A percentile compares a stretch with the other conserved stretches of the same genome.
Conservation (phyloP, 2,113 vertebrate species). For the Eudyptes chrysolophus region DNA sequence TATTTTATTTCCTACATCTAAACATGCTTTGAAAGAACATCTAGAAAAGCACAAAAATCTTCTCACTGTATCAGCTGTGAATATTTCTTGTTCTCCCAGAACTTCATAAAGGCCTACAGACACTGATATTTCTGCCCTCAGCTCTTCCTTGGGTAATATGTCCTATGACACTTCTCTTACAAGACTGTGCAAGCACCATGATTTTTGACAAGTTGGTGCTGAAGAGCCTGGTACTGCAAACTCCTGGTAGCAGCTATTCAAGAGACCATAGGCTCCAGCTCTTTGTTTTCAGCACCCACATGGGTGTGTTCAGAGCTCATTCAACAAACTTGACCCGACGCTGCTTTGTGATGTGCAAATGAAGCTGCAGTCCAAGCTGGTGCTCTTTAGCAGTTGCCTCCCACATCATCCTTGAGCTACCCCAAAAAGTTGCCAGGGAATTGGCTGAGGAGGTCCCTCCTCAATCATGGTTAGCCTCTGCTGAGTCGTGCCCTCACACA, state of each 20-base stretch:
- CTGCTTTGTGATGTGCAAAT: not conserved
- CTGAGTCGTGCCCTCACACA: not conserved
- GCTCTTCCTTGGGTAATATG: not conserved
- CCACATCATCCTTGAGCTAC: not conserved
- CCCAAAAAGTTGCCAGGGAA: not conserved
- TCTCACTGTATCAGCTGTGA: not conserved
- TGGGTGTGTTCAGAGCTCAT: not conserved
- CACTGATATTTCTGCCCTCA: not conserved
- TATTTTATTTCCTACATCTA: not conserved
- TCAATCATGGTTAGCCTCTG: not conserved
- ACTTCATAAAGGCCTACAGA: not conserved
- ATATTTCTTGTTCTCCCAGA: not conserved
- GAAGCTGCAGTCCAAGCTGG: not conserved
- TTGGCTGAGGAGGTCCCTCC: not conserved
- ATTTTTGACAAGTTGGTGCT: not conserved
- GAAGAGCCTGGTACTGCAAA: not conserved
- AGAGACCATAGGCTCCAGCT: not conserved
- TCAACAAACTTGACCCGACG: not conserved
- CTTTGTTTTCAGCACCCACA: not conserved
- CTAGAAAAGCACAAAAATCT: not conserved
- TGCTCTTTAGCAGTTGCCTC: not conserved
- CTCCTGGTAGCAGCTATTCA: not conserved
- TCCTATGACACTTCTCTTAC: not conserved
- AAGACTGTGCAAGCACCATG: not conserved
- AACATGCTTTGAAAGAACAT: not conserved